Conservation (phyloP, 2,113 vertebrate species). For the Hippocampus zosterae region DNA sequence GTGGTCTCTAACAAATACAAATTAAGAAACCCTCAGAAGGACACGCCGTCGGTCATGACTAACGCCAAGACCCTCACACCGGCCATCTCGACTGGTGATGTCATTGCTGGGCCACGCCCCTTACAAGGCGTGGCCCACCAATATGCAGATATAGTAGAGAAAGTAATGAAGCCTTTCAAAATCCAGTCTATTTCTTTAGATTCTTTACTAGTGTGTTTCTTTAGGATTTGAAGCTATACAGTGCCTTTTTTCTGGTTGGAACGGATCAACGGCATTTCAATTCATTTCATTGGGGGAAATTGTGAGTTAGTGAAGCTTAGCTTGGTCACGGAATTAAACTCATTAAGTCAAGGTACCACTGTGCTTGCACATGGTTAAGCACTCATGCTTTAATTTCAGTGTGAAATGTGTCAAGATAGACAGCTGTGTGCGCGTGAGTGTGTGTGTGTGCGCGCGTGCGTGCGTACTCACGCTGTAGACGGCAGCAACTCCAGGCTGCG, state of each 20-base stretch:
- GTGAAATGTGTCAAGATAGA: constrained; percentile 9
- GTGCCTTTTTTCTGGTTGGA: no score
- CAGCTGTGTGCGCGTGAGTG: constrained; percentile 13
- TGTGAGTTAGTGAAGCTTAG: neutral
- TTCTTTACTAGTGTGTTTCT: neutral
- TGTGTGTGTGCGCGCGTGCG: constrained; percentile 2
- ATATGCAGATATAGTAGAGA: neutral
- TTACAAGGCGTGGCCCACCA: neutral
- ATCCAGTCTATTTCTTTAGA: neutral
- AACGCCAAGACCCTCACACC: neutral
- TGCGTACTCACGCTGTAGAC: constrained; percentile 73
- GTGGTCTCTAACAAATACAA: neutral
- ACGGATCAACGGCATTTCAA: neutral
- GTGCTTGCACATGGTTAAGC: neutral
- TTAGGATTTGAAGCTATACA: no score
- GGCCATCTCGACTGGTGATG: neutral
- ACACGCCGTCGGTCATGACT: neutral
- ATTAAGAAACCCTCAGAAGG: neutral
- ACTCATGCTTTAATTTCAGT: neutral
- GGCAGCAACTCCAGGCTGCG: constrained; percentile 72
- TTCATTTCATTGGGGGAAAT: neutral
- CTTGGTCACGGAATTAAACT: neutral
- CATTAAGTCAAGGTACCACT: neutral
- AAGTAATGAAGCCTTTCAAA: neutral
- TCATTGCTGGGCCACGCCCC: neutral